phyloP scores from a whole-genome alignment of 2,888 invertebrate species.

The Scelioninae gen. 1 region DNA sequence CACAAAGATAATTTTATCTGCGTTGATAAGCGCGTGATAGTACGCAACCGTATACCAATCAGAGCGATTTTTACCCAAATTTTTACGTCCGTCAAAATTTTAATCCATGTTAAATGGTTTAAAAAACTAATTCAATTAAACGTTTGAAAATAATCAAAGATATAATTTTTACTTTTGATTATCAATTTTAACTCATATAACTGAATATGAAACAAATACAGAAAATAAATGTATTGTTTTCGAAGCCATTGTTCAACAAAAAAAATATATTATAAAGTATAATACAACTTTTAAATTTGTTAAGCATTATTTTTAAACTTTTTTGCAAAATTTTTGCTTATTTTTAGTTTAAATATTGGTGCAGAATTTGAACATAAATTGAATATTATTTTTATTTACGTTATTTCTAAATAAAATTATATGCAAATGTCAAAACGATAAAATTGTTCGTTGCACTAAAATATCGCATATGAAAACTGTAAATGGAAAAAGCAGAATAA shows the following conservation, averaged over 20 bases:
- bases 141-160: too few relatives aligned
- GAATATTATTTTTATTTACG: conserved; percentile 41
- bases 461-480: conserved; percentile 54
- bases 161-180: too few relatives aligned
- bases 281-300: too few relatives aligned
- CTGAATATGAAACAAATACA: too few relatives aligned
- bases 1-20: conserved; percentile 68
- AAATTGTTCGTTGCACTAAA: conserved; percentile 50
- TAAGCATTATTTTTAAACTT: too few relatives aligned
- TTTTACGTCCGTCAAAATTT: conserved; percentile 11
- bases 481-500: conserved; percentile 48
- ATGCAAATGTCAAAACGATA: conserved; percentile 34
- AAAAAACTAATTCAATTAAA: neutral
- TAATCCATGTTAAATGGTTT: neutral
- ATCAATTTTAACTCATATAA: too few relatives aligned
- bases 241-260: too few relatives aligned
- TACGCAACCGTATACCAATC: conserved; percentile 64
- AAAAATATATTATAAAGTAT: too few relatives aligned
- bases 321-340: too few relatives aligned
- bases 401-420: conserved; percentile 27
- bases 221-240: too few relatives aligned
- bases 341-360: too few relatives aligned
- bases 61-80: conserved; percentile 48
- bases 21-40: conserved; percentile 67
- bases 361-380: neutral